phyloP scores from a whole-genome alignment of 1,140 invertebrate genomes.

The Camponotus vicinus region DNA sequence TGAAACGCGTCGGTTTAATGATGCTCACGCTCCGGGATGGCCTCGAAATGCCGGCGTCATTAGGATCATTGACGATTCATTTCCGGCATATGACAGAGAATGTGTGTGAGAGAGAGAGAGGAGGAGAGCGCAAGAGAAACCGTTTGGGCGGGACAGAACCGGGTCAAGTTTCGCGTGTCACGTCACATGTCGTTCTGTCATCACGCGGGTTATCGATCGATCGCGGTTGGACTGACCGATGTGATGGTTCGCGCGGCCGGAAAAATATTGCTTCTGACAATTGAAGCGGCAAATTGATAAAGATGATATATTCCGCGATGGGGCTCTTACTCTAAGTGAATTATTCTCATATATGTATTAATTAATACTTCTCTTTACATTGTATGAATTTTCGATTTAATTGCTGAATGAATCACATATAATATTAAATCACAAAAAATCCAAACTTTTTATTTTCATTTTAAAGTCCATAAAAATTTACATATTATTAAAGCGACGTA shows the following conservation, averaged over 20 bases:
- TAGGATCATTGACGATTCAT: conserved; percentile 76
- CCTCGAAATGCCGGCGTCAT: conserved; percentile 65
- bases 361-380: background rate
- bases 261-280: conserved; percentile 47
- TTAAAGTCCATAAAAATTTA: conserved; percentile 9
- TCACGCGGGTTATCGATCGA: conserved; percentile 61
- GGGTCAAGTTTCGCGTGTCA: conserved; percentile 71
- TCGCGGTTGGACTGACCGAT: conserved; percentile 37
- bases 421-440: conserved; percentile 1
- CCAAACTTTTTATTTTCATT: background rate
- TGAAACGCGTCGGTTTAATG: conserved; percentile 65
- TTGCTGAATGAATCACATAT: background rate
- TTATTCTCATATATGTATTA: conserved; percentile 3
- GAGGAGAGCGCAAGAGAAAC: background rate
- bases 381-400: background rate
- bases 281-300: conserved; percentile 37
- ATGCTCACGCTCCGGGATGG: conserved; percentile 42
- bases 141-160: conserved; percentile 60
- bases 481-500: background rate
- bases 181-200: conserved; percentile 71
- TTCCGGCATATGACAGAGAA: conserved; percentile 71
- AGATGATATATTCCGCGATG: background rate
- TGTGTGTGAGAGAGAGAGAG: conserved; percentile 16
- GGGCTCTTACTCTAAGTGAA: background rate
- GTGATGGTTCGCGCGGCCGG: background rate